Evolutionary conservation across 2,888 invertebrate species (phyloP), one percentile per base, ranked within the genome.

Genomic region (Allygus modestus): DNA sequence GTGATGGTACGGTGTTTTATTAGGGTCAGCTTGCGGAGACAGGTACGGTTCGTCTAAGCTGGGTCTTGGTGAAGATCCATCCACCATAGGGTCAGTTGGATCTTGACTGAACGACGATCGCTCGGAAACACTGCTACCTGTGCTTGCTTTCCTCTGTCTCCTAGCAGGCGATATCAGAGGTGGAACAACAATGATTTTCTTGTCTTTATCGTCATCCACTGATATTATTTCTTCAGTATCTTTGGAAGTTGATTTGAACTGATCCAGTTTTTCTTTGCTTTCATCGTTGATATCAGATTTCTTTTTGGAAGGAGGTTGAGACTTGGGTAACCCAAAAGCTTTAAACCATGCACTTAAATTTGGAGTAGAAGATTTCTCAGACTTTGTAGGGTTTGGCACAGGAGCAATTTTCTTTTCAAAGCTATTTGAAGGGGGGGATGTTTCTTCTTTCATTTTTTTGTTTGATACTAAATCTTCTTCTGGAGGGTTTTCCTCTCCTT

Each of bases 301-400:
- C 84, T 89, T 96, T 89, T 95, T 95, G 73, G 92, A 92, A 0
- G 89, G 88, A 0, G 92, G 89, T 85, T 93, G 91, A 85, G 92
- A 93, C 90, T 97, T 97, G 0, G 97, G 97, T 0, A 96, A 95
- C 12, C 97, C 97, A 89, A 97, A 97, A 0, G 97, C 97, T 90
- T 97, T 97, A 86, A 97, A 96, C 97, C 97, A 97, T 37, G 97
- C 97, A 89, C 96, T 97, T 84, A 97, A 92, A 91, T 97, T 97
- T 0, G 97, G 97, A 46, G 96, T 96, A 23, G 95, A 79, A 12
- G 79, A 95, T 89, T 94, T 95, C 86, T 93, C 93, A 84, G 86
- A 86, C 41, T 84, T 89, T 33, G 87, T 86, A 54, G 88, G 7
- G 88, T 87, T 77, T 88, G 31, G 58, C 88, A 88, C 89, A 77